These are phyloP conservation scores for Chrysochloris asiatica DNA, from an alignment of 2,113 vertebrate genomes.

Conservation along the genomic window DNA sequence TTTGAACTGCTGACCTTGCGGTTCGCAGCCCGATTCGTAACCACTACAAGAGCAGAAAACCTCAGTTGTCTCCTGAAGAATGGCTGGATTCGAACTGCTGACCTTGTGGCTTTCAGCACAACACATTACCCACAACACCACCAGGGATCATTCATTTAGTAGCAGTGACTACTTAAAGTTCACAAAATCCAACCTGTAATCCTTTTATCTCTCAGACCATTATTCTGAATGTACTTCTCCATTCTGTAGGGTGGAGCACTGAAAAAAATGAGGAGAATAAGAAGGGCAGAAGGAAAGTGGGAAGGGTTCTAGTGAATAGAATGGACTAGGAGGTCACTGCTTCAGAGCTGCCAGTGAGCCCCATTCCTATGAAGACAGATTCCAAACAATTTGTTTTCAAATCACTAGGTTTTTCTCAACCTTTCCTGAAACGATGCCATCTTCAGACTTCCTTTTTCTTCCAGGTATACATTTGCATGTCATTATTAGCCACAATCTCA, in stretches of 20 bases:
- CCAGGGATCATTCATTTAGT: too few relatives aligned
- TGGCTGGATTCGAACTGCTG: too few relatives aligned
- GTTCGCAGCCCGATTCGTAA: too few relatives aligned
- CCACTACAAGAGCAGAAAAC: too few relatives aligned
- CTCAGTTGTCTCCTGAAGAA: too few relatives aligned
- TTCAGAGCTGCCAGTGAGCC: background rate
- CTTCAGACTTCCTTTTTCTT: background rate
- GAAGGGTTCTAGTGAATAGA: rapidly evolving
- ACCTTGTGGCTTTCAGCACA: too few relatives aligned
- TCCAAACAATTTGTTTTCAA: background rate
- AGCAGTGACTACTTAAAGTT: background rate
- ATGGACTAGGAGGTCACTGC: background rate
- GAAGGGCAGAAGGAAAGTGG: rapidly evolving
- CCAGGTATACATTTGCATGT: background rate
- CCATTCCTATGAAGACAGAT: background rate
- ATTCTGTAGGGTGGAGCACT: rapidly evolving
- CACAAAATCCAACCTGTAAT: background rate
- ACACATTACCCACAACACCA: too few relatives aligned
- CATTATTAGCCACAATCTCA: background rate
- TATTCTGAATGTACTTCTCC: background rate
- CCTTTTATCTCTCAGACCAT: background rate
- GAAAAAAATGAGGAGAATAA: rapidly evolving
- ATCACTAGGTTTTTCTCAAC: background rate
- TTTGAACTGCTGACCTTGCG: too few relatives aligned
- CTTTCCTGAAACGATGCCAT: background rate